Percentiles rank a stretch among this genome's conserved stretches.
Conservation (phyloP, 2,113 vertebrate genomes). For the Phyllostomus discolor region DNA sequence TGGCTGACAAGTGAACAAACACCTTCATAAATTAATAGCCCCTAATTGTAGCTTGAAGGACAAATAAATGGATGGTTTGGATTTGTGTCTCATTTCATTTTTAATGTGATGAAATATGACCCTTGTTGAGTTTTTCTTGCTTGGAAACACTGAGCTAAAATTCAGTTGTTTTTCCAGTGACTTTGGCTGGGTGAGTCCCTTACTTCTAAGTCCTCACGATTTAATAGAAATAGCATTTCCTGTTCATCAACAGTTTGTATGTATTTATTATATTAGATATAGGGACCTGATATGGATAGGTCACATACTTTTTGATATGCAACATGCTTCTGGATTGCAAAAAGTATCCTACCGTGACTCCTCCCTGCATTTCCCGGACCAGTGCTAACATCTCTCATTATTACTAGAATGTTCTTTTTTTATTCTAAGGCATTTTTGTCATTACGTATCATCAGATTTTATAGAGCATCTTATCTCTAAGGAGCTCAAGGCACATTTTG, state of each 20-base stretch:
- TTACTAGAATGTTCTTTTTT: slow-evolving; percentile 21
- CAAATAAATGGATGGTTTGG: slow-evolving; percentile 27
- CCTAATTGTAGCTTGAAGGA: slow-evolving; percentile 36
- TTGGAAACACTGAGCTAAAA: slow-evolving; percentile 13
- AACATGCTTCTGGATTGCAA: not conserved
- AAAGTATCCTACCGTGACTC: not conserved
- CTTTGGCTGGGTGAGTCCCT: not conserved
- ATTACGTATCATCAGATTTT: slow-evolving; percentile 55
- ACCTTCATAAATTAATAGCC: slow-evolving; percentile 32
- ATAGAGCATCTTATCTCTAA: slow-evolving; percentile 1
- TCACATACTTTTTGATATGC: not conserved
- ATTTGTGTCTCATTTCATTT: slow-evolving; percentile 50
- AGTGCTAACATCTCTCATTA: not conserved
- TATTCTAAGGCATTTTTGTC: slow-evolving; percentile 18
- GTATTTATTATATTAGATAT: not conserved
- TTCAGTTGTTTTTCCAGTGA: not conserved
- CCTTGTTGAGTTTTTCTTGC: not conserved
- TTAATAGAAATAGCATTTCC: not conserved
- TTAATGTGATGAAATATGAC: slow-evolving; percentile 42
- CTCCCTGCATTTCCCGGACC: not conserved
- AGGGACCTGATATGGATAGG: slow-evolving; percentile 1
- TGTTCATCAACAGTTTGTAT: not conserved
- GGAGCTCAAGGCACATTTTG: slow-evolving; percentile 35
- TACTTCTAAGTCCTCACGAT: not conserved
- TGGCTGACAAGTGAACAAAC: slow-evolving; percentile 23